Conservation (phyloP, 2,888 invertebrate genomes). For the Meandrusa payeni region DNA sequence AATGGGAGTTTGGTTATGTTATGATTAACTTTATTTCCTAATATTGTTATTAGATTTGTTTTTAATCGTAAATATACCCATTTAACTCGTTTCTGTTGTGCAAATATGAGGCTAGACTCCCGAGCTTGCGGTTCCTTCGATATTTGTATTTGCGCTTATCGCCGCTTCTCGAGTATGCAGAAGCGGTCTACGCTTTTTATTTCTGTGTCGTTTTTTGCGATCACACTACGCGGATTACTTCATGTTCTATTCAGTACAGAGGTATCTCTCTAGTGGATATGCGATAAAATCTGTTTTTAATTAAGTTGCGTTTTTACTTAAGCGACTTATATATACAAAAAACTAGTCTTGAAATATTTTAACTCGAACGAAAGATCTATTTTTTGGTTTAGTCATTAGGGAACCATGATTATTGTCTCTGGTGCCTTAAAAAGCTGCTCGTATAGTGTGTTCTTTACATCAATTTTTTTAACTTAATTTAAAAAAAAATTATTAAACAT, state of each 20-base stretch:
- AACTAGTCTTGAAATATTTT: constrained; percentile 2
- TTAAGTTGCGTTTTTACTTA: constrained; percentile 9
- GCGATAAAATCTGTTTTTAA: constrained; percentile 18
- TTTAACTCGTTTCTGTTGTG: constrained; percentile 17
- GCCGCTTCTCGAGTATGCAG: constrained; percentile 2
- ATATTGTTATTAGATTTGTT: too few species aligned
- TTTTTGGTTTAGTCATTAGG: too few species aligned
- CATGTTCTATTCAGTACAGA: constrained; percentile 11
- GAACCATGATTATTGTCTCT: too few species aligned
- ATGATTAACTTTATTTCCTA: too few species aligned
- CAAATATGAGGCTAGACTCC: constrained; percentile 7
- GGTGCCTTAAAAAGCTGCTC: too few species aligned
- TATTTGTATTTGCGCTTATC: constrained; percentile 20
- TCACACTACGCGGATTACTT: constrained; percentile 12
- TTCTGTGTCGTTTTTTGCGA: constrained; percentile 11
- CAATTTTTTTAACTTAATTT: too few species aligned
- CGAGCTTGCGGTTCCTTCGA: constrained; percentile 12
- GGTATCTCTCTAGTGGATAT: constrained; percentile 11
- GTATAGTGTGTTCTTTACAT: too few species aligned
- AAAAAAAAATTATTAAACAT: too few species aligned
- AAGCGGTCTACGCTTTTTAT: constrained; percentile 1
- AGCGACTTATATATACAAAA: not conserved
- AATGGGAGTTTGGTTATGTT: too few species aligned
- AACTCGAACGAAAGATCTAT: not conserved
- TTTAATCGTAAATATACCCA: too few species aligned